phyloP scores from a whole-genome alignment of 2,113 vertebrate species.

The Thunnus thynnus region DNA sequence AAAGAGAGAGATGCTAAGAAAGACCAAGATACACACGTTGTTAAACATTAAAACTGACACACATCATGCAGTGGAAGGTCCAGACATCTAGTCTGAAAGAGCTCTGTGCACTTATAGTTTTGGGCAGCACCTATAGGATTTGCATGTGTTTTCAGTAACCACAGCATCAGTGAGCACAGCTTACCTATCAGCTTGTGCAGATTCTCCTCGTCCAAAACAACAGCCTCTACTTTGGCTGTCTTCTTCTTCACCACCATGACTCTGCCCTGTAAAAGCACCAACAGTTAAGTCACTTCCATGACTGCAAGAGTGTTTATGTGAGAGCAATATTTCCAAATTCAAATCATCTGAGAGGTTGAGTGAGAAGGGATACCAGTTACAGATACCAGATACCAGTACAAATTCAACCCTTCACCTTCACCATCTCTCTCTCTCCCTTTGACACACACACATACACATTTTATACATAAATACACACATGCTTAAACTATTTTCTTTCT shows the following conservation, averaged over 20 bases:
- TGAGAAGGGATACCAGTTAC: too few relatives aligned
- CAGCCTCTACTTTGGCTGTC: conserved; percentile 86
- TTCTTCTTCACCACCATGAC: conserved; percentile 96
- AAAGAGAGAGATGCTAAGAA: conserved; percentile 82
- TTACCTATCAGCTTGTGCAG: conserved; percentile 88
- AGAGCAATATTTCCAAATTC: background rate
- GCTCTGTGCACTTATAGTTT: background rate
- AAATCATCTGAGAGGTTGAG: too few relatives aligned
- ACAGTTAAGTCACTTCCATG: background rate
- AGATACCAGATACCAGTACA: too few relatives aligned
- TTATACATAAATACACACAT: too few relatives aligned
- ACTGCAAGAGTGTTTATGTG: background rate
- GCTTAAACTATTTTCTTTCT: too few relatives aligned
- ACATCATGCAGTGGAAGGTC: background rate
- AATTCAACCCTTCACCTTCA: too few relatives aligned
- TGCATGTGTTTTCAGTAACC: background rate
- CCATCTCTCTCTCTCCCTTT: too few relatives aligned
- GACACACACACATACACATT: too few relatives aligned
- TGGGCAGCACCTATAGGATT: background rate
- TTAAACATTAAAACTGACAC: background rate
- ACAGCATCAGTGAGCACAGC: background rate
- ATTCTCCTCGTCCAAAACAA: conserved; percentile 85
- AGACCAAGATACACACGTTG: conserved; percentile 9
- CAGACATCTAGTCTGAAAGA: background rate
- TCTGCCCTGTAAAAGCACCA: conserved; percentile 30